Base-by-base conservation (phyloP, 1,140 invertebrate genomes). In the Nomia melanderi region DNA sequence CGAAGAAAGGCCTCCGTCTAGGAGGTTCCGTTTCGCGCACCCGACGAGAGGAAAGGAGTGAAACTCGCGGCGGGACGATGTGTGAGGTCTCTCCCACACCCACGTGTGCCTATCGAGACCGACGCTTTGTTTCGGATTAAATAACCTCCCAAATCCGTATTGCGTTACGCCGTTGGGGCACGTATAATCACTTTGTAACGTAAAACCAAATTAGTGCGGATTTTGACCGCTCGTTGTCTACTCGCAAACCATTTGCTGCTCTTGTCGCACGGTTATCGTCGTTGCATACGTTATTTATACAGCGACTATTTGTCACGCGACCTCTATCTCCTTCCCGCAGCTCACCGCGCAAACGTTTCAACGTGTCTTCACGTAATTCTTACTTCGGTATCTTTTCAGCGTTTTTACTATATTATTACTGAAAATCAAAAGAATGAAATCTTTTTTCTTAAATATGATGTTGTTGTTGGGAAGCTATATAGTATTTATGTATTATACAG, bases 121-220 rank as follows among this genome's bases (percentile, higher is more conserved):
- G 50, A 23, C 74, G 81, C 87, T 85, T 86, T 83, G 87, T 88
- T 86, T 88, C 83, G 79, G 84, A 89, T 88, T 87, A 86, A 86
- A 73, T 72, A 78, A 78, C 82, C 81, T 70, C 67, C 82, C 65
- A 83, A 86, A 81, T 77, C 73, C 84, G 69, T 81, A 84, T 87
- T 83, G 77, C 86, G 78, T 87, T 88, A 84, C 87, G 73, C 47
- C 63, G 41, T 53, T n/a, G 31, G 50, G 66, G 47, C 82, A 83
- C 67, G 53, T 86, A 86, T 87, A 87, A 88, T 88, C 80, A 83
- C 80, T 87, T 57, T 81, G 87, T 81, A 88, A 88, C 80, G 79
- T 88, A 83, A 88, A 86, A 88, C 85, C 74, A 81, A 88, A 88
- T 88, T 88, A 88, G 75, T 65, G 59, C 67, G 67, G 74, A 77